Percentiles rank a stretch among this genome's conserved stretches.
phyloP scores from a whole-genome alignment of 2,797 vertebrate genomes.

The Pagetopsis macropterus region DNA sequence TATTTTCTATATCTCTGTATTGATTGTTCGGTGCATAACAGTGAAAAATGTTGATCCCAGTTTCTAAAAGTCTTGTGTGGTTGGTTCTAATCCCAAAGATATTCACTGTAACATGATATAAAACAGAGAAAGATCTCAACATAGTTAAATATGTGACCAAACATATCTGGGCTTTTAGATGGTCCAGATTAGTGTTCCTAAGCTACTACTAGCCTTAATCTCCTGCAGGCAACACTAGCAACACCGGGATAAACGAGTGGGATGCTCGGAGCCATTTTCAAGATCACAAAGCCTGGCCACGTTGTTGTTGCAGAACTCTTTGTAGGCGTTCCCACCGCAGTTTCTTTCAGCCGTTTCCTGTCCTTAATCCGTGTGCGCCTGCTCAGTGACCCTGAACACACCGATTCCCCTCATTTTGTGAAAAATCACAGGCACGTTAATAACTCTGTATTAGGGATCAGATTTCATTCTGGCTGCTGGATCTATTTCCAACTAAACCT shows the following conservation, averaged over 20 bases:
- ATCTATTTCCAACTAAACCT: too few species aligned
- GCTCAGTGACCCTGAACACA: constrained; percentile 65
- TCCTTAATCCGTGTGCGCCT: constrained; percentile 73
- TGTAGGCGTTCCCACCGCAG: constrained; percentile 70
- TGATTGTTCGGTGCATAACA: too few species aligned
- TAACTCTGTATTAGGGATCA: neutral
- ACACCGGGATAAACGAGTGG: constrained; percentile 36
- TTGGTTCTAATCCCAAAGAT: too few species aligned
- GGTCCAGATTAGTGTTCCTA: constrained; percentile 44
- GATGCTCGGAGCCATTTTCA: constrained; percentile 72
- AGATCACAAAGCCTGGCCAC: constrained; percentile 75
- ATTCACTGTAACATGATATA: too few species aligned
- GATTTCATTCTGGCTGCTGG: neutral
- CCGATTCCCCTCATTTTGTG: constrained; percentile 35
- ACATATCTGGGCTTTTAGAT: constrained; percentile 35
- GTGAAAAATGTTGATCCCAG: too few species aligned
- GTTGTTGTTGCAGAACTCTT: constrained; percentile 64
- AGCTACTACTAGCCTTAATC: constrained; percentile 57
- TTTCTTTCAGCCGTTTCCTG: constrained; percentile 67
- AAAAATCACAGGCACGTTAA: constrained; percentile 6
- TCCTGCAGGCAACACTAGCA: constrained; percentile 31
- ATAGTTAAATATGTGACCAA: constrained; percentile 18
- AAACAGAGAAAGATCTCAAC: neutral
- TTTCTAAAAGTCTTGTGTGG: too few species aligned
- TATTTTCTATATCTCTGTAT: too few species aligned